Percentiles rank a stretch among this genome's conserved stretches.
Evolutionary conservation across 92 coral and sea anemone genomes (phyloP).

Genomic region (Epizoanthus stellaris): DNA sequence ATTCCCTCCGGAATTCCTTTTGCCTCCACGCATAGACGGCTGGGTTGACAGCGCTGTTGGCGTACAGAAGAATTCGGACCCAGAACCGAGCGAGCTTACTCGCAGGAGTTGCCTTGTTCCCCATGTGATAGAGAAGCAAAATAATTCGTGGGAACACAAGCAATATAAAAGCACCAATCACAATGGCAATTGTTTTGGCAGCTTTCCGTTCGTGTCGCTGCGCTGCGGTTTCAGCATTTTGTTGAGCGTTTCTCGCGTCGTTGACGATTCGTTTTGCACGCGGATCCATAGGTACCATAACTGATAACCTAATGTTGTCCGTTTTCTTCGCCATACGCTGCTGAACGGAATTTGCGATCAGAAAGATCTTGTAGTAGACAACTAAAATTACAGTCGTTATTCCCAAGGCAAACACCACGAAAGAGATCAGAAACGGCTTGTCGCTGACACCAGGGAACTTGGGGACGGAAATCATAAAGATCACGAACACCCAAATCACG

Average conservation of each 20-base stretch:
- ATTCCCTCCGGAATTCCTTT: slow-evolving; percentile 78
- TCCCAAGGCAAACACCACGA: slow-evolving; percentile 77
- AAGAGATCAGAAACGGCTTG: slow-evolving; percentile 76
- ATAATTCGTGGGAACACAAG: slow-evolving; percentile 91
- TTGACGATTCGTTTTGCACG: no score
- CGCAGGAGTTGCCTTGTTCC: slow-evolving; percentile 51
- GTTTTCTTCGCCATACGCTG: slow-evolving; percentile 28
- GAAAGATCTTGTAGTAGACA: slow-evolving; percentile 77
- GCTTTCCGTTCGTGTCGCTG: slow-evolving; percentile 84
- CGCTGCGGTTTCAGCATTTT: not conserved
- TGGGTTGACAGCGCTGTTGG: slow-evolving; percentile 84
- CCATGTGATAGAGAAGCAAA: slow-evolving; percentile 80
- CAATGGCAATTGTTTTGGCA: slow-evolving; percentile 90
- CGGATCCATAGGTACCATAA: no score
- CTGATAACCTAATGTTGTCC: no score
- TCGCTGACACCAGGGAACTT: slow-evolving; percentile 90
- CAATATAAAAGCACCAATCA: slow-evolving; percentile 79
- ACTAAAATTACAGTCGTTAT: slow-evolving; percentile 72
- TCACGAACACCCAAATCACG: slow-evolving; percentile 69
- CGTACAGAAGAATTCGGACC: slow-evolving; percentile 83
- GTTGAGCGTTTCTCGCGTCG: no score
- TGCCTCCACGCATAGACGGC: slow-evolving; percentile 82
- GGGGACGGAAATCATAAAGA: slow-evolving; percentile 79
- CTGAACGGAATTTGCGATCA: slow-evolving; percentile 66
- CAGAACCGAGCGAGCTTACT: slow-evolving; percentile 80